Evolutionary conservation across 2,888 invertebrate genomes (phyloP).

Genomic region (Torymus tubicola): DNA sequence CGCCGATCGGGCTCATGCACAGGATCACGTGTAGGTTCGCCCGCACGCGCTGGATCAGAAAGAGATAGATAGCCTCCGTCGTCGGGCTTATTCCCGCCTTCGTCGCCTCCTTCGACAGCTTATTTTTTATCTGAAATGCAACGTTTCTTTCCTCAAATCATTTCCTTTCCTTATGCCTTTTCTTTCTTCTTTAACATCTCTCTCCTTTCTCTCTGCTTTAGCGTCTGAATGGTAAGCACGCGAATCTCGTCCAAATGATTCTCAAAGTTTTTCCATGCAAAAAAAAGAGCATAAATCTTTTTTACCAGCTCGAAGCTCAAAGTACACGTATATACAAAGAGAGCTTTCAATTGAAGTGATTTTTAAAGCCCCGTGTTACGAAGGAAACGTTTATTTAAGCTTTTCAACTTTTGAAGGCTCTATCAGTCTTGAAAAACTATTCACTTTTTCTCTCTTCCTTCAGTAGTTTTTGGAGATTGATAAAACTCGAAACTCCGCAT

Average conservation of each 20-base stretch:
- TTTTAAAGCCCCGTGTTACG: background rate
- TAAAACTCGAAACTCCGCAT: slow-evolving; percentile 14
- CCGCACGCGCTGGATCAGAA: slow-evolving; percentile 87
- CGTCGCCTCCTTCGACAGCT: slow-evolving; percentile 80
- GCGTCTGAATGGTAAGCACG: too few species aligned
- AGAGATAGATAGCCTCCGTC: slow-evolving; percentile 84
- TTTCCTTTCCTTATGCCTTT: background rate
- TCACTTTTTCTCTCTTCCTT: slow-evolving; percentile 9
- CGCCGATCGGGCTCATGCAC: slow-evolving; percentile 93
- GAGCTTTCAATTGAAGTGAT: slow-evolving; percentile 1
- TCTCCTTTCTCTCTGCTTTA: too few species aligned
- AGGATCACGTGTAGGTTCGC: slow-evolving; percentile 88
- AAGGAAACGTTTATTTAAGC: slow-evolving; percentile 12
- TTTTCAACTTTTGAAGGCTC: slow-evolving; percentile 15
- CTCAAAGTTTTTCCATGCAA: too few species aligned
- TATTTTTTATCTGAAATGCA: slow-evolving; percentile 79
- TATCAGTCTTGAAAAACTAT: slow-evolving; percentile 21
- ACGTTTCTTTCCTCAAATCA: background rate
- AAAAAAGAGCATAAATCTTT: too few species aligned
- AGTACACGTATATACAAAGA: too few species aligned
- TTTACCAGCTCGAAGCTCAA: too few species aligned
- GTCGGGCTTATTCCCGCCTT: slow-evolving; percentile 80
- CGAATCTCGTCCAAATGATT: too few species aligned
- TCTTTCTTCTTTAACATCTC: too few species aligned
- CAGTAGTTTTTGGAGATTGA: slow-evolving; percentile 28